Conservation (phyloP, 2,113 vertebrate species). For the Clarias macrocephalus region DNA sequence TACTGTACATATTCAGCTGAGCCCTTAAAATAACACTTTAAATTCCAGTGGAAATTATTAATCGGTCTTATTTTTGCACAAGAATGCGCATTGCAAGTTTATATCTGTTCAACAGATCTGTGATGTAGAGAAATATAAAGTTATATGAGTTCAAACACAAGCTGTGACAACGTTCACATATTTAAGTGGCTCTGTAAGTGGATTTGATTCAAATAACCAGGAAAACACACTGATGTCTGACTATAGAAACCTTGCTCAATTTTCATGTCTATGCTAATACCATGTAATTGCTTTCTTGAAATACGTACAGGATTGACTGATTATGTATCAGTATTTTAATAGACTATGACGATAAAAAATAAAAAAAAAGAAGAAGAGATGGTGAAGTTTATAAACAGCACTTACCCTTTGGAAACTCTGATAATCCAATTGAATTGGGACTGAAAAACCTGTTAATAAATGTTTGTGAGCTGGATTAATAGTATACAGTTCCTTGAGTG, state of each 20-base stretch:
- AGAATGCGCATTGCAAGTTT: neutral
- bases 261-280: neutral
- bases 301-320: neutral
- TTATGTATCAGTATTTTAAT: neutral
- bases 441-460: neutral
- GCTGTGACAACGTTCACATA: neutral
- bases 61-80: neutral
- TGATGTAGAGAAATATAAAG: neutral
- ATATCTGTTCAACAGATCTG: neutral
- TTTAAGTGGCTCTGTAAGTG: neutral
- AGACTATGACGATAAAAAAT: neutral
- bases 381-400: neutral
- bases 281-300: neutral
- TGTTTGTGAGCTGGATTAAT: neutral
- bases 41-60: neutral
- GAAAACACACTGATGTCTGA: neutral
- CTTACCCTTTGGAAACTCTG: neutral
- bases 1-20: neutral
- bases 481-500: neutral
- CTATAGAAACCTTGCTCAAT: neutral
- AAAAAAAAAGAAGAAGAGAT: neutral
- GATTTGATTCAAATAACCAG: neutral
- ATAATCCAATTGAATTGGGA: neutral
- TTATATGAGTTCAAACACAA: conserved; percentile 3
- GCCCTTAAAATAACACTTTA: neutral